These are phyloP conservation scores for Megalops atlanticus DNA, from an alignment of 2,113 vertebrate genomes.

Conservation along the genomic window DNA sequence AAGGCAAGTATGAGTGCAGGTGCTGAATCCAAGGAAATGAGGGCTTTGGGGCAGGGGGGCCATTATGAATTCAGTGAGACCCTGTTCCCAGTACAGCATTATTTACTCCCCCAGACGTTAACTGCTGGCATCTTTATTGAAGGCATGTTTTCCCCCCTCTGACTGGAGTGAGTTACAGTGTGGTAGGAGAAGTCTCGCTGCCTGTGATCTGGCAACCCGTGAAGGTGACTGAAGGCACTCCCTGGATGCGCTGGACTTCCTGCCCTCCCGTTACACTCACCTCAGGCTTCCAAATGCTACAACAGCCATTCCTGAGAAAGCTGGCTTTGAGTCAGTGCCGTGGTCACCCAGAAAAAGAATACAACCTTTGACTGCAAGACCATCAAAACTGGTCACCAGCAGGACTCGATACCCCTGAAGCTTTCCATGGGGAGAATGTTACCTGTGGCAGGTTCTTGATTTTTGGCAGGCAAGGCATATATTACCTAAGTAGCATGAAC, in stretches of 20 bases:
- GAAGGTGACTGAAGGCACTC: constrained; percentile 8
- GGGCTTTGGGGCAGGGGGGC: no score
- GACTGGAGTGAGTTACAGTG: not conserved
- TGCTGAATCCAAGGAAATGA: no score
- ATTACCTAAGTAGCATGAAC: not conserved
- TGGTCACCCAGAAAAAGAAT: constrained; percentile 5
- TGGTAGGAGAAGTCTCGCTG: not conserved
- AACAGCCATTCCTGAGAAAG: constrained; percentile 2
- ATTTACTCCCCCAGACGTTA: no score
- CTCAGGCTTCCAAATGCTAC: not conserved
- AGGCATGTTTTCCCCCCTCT: no score
- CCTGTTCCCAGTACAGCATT: no score
- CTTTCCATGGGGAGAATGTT: no score
- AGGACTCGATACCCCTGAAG: not conserved
- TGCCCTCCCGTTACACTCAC: not conserved
- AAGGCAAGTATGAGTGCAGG: not conserved
- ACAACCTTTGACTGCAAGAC: not conserved
- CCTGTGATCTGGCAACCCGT: constrained; percentile 5
- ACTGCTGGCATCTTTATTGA: no score
- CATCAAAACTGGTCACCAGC: not conserved
- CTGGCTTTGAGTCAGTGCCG: constrained; percentile 15
- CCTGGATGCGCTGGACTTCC: constrained; percentile 14
- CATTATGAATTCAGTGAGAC: no score
- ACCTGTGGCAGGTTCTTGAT: not conserved
- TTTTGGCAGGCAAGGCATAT: not conserved